Base-by-base conservation (phyloP, 2,888 invertebrate genomes). In the Himalopsyche kuldschensis region DNA sequence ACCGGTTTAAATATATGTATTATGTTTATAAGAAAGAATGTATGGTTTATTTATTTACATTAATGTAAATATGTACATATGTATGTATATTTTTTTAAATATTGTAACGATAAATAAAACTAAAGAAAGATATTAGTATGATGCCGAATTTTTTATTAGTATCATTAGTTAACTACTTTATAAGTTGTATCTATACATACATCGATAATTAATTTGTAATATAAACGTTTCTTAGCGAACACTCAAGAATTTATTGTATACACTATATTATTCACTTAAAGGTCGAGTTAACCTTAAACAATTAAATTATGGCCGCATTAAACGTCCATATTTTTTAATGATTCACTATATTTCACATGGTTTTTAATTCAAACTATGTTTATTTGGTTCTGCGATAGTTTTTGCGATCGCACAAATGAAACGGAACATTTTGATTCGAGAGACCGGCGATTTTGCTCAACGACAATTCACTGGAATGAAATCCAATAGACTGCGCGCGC, bases 401-500 rank as follows among this genome's bases (percentile, higher is more conserved):
- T 63, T 69, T 69, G 27, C 69, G 69, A 69, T 69, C 69, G 69
- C 69, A 69, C 11, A 69, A 30, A 69, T 27, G 69, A 69, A 24
- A 69, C 69, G 27, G 11, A 27, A 69, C 69, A 69, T 69, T 69
- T 69, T 69, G 8, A 27, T 27, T 27, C 15, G 69, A 69, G 69
- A 69, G 69, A 69, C 69, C 30, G 30, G 69, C 77, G 35, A 46
- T 77, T 77, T 77, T 77, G 46, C 35, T 20, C 30, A 76, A 77
- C 77, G 32, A 77, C 46, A 46, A 77, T 27, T 35, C 35, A 32
- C 79, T 31, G 48, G 47, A 41, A 79, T 47, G 48, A 41, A 79
- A 79, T 79, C 69, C 69, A 69, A 69, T 69, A 69, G 27, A 69
- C 69, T 69, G 69, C 69, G 69, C 69, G 69, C 69, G 69, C 69